A percentile compares a stretch with the other conserved stretches of the same genome.
Evolutionary conservation across 2,113 vertebrate genomes (phyloP).

Genomic region (Bagarius yarrelli): DNA sequence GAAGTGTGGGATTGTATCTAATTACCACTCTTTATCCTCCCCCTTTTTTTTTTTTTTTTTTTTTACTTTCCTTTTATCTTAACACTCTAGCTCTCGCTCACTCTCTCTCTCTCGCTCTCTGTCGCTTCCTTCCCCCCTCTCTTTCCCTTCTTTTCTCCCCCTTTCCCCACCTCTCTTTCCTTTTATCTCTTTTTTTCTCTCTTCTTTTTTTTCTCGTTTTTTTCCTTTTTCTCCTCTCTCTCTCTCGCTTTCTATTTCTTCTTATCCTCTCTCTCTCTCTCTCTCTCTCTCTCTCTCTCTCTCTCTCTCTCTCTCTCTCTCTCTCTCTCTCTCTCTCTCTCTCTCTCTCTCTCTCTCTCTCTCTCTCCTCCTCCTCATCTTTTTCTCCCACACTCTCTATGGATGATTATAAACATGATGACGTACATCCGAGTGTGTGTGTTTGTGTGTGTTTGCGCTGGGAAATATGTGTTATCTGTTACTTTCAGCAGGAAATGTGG

Average conservation of each 20-base stretch:
- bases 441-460: neutral
- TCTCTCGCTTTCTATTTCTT: too few species aligned
- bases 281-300: neutral
- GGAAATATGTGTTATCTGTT: slow-evolving; percentile 2
- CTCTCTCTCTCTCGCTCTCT: too few species aligned
- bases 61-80: neutral
- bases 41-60: slow-evolving; percentile 20
- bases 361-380: too few species aligned
- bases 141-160: neutral
- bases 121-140: too few species aligned
- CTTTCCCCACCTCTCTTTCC: neutral
- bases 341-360: neutral
- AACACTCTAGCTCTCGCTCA: too few species aligned
- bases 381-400: neutral
- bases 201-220: too few species aligned
- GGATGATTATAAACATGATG: neutral
- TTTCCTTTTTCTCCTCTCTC: too few species aligned
- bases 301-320: neutral
- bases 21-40: neutral
- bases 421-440: neutral
- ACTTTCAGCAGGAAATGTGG: slow-evolving; percentile 8
- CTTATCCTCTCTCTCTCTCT: neutral
- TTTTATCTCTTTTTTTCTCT: neutral
- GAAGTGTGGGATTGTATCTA: slow-evolving; percentile 7
- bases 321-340: neutral